Conservation (phyloP, 2,888 invertebrate species). For the Hipparchia sbordonii region DNA sequence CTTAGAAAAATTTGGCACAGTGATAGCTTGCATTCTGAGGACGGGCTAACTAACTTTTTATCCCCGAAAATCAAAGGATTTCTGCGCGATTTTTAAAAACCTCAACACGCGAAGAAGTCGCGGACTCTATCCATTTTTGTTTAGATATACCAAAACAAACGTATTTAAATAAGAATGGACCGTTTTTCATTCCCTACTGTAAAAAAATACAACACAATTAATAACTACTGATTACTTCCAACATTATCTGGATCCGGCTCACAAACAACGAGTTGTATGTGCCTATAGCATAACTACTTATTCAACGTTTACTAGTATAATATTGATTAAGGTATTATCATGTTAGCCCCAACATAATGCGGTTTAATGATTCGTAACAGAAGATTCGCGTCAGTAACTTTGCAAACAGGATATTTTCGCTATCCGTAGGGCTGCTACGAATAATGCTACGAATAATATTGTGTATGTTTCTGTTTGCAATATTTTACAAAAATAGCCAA, state of each 20-base stretch:
- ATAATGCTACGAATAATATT: background rate
- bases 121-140: no score
- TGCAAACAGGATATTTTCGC: conserved; percentile 32
- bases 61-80: no score
- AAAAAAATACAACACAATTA: no score
- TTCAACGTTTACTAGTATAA: conserved; percentile 20
- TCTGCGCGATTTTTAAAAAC: no score
- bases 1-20: no score
- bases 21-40: no score
- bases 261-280: background rate
- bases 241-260: background rate
- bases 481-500: background rate
- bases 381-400: conserved; percentile 28
- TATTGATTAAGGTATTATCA: conserved; percentile 29
- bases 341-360: conserved; percentile 32
- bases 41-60: no score
- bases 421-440: conserved; percentile 7
- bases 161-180: no score
- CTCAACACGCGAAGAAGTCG: no score
- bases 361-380: conserved; percentile 36
- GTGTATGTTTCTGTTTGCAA: conserved; percentile 4
- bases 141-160: no score
- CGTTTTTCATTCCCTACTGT: no score
- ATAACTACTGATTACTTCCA: no score
- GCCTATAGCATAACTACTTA: background rate